Base-by-base conservation (phyloP, 2,888 invertebrate genomes). In the Drosophila demipolita region DNA sequence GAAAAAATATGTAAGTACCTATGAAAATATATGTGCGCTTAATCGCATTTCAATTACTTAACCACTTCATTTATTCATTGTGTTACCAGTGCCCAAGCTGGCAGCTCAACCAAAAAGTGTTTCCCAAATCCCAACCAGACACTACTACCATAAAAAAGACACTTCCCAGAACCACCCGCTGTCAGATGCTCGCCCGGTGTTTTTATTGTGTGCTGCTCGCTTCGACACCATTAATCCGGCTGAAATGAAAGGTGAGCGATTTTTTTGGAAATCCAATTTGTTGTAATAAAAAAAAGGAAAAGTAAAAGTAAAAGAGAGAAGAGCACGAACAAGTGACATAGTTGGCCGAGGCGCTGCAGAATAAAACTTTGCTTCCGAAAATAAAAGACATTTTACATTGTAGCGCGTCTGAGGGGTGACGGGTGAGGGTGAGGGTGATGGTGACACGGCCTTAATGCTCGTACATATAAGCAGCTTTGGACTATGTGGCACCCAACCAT, bases 201-300 rank as follows among this genome's bases (percentile, higher is more conserved):
- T 74, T 69, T 74, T 78, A 87, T 78, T 87, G 82, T 84, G 75
- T 59, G 70, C 69, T 60, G 72, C 61, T 77, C 75, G 72, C 87
- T 66, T 73, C 88, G 86, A 77, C 80, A 83, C 88, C 84, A 85
- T 85, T 85, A 85, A 85, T 85, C 85, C 88, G 77, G 60, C 75
- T 81, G 86, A 85, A 85, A 85, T 87, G 86, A 85, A 85, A 87
- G 85, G 85, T 85, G 85, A 85, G 83, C 88, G 82, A 83, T 85
- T 85, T 85, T 87, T 81, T 85, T 83, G 75, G 78, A 87, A 85
- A 85, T 88, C 85, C 85, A 85, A 85, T 85, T 85, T 87, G 88
- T 82, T 87, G 83, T 79, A 81, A 83, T 80, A 81, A 80, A 55
- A 60, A 50, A 48, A 68, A 58, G 17, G 45, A 58, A 48, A 50